A percentile compares a stretch with the other conserved stretches of the same genome.
Conservation (phyloP, 2,113 vertebrate species). For the Benitochromis conjunctus region DNA sequence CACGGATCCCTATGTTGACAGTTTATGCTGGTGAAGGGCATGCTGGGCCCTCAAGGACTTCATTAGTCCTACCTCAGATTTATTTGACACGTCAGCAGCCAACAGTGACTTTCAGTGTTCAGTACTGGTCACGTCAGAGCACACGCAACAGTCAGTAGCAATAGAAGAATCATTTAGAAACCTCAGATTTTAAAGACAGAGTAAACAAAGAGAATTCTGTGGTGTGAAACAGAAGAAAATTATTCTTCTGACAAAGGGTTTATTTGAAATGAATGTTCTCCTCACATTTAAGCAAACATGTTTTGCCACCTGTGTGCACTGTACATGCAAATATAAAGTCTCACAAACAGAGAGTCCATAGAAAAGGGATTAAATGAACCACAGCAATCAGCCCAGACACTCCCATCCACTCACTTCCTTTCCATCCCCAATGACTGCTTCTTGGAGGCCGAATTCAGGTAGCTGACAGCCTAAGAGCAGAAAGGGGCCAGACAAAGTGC, state of each 20-base stretch:
- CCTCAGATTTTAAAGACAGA: neutral
- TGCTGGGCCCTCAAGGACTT: neutral
- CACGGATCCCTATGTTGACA: neutral
- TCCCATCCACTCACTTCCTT: neutral
- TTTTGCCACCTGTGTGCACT: neutral
- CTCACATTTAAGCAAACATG: neutral
- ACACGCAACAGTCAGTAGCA: neutral
- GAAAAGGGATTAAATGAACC: conserved; percentile 10
- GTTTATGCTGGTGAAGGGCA: neutral
- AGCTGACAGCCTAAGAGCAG: neutral
- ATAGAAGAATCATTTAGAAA: neutral
- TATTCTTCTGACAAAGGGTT: neutral
- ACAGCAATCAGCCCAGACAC: neutral
- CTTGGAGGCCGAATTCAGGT: neutral
- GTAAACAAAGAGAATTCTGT: neutral
- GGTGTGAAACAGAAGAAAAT: neutral
- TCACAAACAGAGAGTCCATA: neutral
- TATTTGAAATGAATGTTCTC: neutral
- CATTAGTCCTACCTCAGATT: neutral
- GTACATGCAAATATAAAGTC: neutral
- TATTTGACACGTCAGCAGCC: neutral
- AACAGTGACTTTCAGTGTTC: neutral
- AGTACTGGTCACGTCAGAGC: neutral
- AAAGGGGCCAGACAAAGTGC: neutral
- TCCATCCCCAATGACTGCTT: neutral